Evolutionary conservation across 2,113 vertebrate species (phyloP), one percentile per base, ranked within the genome.

Genomic region (Neodon shergylaensis): DNA sequence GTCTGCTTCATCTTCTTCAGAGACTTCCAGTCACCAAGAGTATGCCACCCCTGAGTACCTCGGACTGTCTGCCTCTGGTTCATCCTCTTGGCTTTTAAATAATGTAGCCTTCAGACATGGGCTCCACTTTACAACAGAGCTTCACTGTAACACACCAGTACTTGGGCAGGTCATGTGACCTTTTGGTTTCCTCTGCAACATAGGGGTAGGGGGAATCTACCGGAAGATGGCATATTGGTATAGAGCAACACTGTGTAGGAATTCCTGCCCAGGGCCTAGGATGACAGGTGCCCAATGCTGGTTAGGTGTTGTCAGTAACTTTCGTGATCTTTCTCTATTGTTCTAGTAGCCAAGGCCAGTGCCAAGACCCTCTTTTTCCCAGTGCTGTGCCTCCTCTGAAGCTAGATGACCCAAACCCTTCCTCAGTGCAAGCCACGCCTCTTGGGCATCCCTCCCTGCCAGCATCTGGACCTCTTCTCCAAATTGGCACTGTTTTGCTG

Each of bases 211-310:
- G 84, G 24, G 14, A 2, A 2, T 36, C 33, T 78, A 0, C 4
- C 54, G 74, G 92, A 39, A 33, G 3, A 5, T 21, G 47, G 63
- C 65, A 19, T 4, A 0, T 22, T 0, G 47, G 72, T 22, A 39
- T 76, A 70, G 12, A 22, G 28, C 8, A 68, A 77, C 68, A 72
- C 0, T 11, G 5, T 6, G 1, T 7, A 24, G 7, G 54, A 73
- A 14, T 36, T 47, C 28, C 42, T 4, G 0, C 82, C 65, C 31
- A 3, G 9, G 8, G 78, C 88, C 85, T 10, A 3, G 76, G 72
- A 9, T 68, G 36, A 6, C 21, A 22, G 7, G 17, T 44, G 2
- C n/a, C 42, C 72, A 1, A 0, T 42, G 3, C 3, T 5, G 3
- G 36, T 19, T 24, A 22, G 21, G 13, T 14, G 36, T 78, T 14